Base-by-base conservation (phyloP, 2,797 vertebrate species). In the Danio choprae region DNA sequence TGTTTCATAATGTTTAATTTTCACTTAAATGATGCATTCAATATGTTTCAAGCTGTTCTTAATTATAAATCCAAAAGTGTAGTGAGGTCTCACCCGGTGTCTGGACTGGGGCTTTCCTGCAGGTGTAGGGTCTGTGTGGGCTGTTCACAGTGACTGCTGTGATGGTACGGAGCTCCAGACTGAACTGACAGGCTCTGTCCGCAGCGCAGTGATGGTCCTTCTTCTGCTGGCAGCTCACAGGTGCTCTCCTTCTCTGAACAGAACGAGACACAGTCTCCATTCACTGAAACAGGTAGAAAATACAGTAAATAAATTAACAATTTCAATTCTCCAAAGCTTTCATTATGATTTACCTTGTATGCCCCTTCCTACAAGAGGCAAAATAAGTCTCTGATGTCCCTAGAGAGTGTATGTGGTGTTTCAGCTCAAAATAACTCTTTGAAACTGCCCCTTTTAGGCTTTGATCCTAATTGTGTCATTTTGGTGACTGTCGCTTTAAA, bases 201-300 rank as follows among this genome's bases (percentile, higher is more conserved):
- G 91, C 95, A 94, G 78, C 92, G 90, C 71, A 96, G 93, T 75
- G 94, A 89, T 0, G 93, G 83, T 68, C 92, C 89, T 41, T 94
- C 94, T 1, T 90, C 82, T 81, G 92, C 90, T 77, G 93, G 92
- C 88, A 95, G 87, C 86, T 95, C 95, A 84, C 90, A 83, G 70
- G 92, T 87, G 46, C 77, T 92, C 81, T 95, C 95, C 90, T 96
- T 97, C 87, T 96, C 96, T 0, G 94, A 88, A 89, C 84, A 94
- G 91, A 93, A 97, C 51, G 91, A 89, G 60, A 82, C 85, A 78
- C 92, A 93, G 86, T 89, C 92, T 84, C 93, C 92, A 0, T 96
- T 97, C 86, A 93, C 98, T 99, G 90, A 44, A 84, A 79, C 40
- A 90, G 29, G 29, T 18, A 18, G 16, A 12, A 69, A 63, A 53